A percentile compares a stretch with the other conserved stretches of the same genome.
phyloP scores from a whole-genome alignment of 2,113 vertebrate genomes.

The Prochilodus magdalenae region DNA sequence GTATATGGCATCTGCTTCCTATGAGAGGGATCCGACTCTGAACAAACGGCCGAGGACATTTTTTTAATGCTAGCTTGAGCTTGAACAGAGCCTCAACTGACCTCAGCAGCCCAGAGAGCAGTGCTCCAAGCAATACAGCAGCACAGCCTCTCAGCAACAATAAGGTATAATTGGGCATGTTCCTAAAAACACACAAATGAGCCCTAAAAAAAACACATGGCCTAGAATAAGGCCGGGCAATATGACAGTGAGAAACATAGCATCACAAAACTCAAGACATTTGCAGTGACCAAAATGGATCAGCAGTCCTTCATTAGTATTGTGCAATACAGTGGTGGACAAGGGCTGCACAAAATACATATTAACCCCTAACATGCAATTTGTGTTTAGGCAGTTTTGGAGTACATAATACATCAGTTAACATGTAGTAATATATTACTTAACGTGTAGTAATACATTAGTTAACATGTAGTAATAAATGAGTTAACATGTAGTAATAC shows the following conservation, averaged over 20 bases:
- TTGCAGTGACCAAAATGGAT: too few species aligned
- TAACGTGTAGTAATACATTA: too few species aligned
- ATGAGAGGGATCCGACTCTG: constrained; percentile 10
- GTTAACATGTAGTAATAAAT: too few species aligned
- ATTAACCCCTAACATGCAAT: too few species aligned
- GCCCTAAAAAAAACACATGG: not conserved
- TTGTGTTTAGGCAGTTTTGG: too few species aligned
- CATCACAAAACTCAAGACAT: not conserved
- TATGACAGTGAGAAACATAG: not conserved
- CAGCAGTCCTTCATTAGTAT: too few species aligned
- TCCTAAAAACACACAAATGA: constrained; percentile 17
- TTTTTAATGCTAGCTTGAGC: not conserved
- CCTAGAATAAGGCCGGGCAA: not conserved
- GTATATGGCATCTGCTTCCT: constrained; percentile 15
- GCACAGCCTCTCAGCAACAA: not conserved
- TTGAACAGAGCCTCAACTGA: constrained; percentile 17
- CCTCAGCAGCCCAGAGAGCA: not conserved
- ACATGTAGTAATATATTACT: too few species aligned
- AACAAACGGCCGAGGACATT: not conserved
- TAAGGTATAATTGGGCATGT: not conserved
- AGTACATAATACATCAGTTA: too few species aligned
- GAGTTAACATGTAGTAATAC: too few species aligned
- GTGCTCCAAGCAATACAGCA: not conserved
- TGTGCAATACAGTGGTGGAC: too few species aligned
- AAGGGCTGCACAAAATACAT: too few species aligned